Conservation (phyloP, 2,797 vertebrate species). For the Crossoptilon crossoptilon region DNA sequence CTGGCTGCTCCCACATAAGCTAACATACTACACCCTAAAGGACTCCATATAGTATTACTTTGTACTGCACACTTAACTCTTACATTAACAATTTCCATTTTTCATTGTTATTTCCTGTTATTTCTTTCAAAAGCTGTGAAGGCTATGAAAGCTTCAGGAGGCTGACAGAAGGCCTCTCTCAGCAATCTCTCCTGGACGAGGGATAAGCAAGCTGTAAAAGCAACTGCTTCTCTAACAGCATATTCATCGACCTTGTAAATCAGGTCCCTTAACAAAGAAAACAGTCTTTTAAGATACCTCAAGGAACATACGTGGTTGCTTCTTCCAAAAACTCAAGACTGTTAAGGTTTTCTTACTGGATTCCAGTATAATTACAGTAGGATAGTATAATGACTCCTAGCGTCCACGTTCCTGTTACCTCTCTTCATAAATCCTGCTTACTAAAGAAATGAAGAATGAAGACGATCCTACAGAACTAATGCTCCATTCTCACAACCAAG, state of each 20-base stretch:
- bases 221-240: not conserved
- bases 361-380: not conserved
- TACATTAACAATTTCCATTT: not conserved
- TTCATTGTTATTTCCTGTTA: not conserved
- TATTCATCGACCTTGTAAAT: not conserved
- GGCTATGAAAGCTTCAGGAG: not conserved
- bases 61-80: not conserved
- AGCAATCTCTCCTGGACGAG: not conserved
- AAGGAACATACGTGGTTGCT: not conserved
- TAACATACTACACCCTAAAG: not conserved
- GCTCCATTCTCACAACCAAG: not conserved
- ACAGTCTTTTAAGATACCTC: not conserved
- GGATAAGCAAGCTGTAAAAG: not conserved
- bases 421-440: not conserved
- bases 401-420: not conserved
- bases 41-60: not conserved
- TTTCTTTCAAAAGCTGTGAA: not conserved
- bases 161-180: not conserved
- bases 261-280: not conserved
- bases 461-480: not conserved
- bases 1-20: not conserved
- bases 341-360: not conserved
- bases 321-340: not conserved
- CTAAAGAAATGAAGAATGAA: not conserved
- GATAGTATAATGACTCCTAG: not conserved